Percentiles rank a stretch among this genome's conserved stretches.
Conservation (phyloP, 2,113 vertebrate species). For the Aythya baeri region DNA sequence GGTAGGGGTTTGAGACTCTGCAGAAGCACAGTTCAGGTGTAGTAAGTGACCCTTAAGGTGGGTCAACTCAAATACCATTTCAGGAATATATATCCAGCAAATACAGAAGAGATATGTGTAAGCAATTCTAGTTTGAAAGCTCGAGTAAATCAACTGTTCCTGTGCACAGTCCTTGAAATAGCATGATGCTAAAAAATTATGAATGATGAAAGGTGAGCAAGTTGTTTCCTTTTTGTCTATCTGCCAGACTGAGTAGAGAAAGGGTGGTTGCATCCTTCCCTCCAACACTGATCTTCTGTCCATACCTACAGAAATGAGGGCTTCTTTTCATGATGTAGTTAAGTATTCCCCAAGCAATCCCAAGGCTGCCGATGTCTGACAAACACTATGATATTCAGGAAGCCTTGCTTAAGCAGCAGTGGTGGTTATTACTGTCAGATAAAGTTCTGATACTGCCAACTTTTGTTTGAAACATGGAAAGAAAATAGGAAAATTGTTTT, state of each 20-base stretch:
- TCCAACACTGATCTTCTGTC: background rate
- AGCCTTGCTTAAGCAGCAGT: background rate
- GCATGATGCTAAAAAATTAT: background rate
- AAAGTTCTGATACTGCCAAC: background rate
- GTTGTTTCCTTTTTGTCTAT: background rate
- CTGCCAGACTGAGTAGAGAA: background rate
- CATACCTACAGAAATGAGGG: fast-evolving
- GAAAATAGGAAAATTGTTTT: background rate
- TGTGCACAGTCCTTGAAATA: background rate
- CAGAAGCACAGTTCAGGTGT: background rate
- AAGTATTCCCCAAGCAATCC: background rate
- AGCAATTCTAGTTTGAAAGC: background rate
- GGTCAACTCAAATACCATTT: background rate
- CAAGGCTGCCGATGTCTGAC: background rate
- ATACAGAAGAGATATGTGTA: background rate
- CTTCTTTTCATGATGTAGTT: background rate
- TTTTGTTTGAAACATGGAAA: background rate
- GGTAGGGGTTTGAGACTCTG: background rate
- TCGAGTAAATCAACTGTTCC: background rate
- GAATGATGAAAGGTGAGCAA: background rate
- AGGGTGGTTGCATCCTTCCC: background rate
- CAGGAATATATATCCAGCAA: background rate
- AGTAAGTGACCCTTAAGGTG: background rate
- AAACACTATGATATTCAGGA: background rate
- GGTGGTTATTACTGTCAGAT: background rate